Percentiles rank a stretch among this genome's conserved stretches.
phyloP scores from a whole-genome alignment of 2,113 vertebrate genomes.

The Amphiprion percula region DNA sequence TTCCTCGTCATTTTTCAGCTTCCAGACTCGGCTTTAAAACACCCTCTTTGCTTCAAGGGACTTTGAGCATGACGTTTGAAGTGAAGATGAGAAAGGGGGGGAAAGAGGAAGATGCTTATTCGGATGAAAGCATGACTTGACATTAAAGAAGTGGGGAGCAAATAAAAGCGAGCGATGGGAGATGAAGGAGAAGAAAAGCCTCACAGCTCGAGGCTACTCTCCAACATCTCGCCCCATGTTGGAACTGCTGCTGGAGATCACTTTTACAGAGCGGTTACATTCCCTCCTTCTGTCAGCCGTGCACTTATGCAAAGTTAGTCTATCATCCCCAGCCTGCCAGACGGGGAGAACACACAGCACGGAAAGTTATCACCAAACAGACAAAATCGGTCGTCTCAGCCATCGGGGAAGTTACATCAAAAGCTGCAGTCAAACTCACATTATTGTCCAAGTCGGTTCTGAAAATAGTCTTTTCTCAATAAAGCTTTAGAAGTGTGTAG shows the following conservation, averaged over 20 bases:
- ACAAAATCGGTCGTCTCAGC: neutral
- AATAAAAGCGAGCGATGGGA: constrained; percentile 25
- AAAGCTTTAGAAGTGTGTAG: constrained; percentile 9
- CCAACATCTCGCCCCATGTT: constrained; percentile 32
- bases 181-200: constrained; percentile 52
- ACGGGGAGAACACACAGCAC: constrained; percentile 15
- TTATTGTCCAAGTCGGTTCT: constrained; percentile 3
- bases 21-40: constrained; percentile 2
- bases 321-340: constrained; percentile 18
- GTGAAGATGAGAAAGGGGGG: constrained; percentile 30
- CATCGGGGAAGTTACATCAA: neutral
- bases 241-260: constrained; percentile 46
- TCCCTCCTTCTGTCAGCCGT: constrained; percentile 21
- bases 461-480: neutral
- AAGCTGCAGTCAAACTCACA: constrained; percentile 6
- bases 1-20: constrained; percentile 21
- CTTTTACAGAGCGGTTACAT: constrained; percentile 23
- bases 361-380: neutral
- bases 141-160: constrained; percentile 61
- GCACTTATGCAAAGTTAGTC: constrained; percentile 28
- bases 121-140: constrained; percentile 51
- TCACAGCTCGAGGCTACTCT: constrained; percentile 26
- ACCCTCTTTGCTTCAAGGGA: constrained; percentile 29
- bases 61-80: constrained; percentile 36
- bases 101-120: constrained; percentile 28